Base-by-base conservation (phyloP, 2,888 invertebrate species). In the Pachliopta kotzebuea region DNA sequence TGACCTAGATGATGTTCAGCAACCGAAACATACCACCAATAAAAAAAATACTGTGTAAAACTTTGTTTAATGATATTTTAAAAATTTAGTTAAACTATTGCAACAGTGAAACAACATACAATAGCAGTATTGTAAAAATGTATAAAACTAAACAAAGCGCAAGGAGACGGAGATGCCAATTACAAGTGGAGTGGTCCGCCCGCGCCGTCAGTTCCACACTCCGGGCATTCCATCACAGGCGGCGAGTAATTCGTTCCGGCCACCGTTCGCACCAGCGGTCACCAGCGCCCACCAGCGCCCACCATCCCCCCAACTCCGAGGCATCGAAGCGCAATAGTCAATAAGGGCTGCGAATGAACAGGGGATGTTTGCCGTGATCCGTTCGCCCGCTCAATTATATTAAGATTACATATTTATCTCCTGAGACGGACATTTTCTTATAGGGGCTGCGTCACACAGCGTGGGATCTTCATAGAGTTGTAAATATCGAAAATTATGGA, bases 391-490 rank as follows among this genome's bases (percentile, higher is more conserved):
- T 74, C 89, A 88, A 89, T 90, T 89, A 88, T 87, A 83, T 86
- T 85, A 88, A 90, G 88, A 90, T 90, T 89, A 90, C 86, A 85
- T 88, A 88, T 90, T 88, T 89, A 88, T 90, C 88, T 87, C 84
- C 78, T 77, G 79, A 83, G 81, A 81, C 79, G 79, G 79, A 83
- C 79, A 81, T 83, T 85, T 87, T 83, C 86, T 86, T 84, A 82
- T 84, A 80, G 83, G 84, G 83, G 82, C 72, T 72, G 65, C 45
- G 66, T 57, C 70, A 69, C 53, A 20, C 17, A 61, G 65, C 4
- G n/a, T 8, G 6, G 8, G 17, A 60, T 56, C 49, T 56, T 2
- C 20, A 8, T 9, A 7, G 56, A 62, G 53, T 24, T 37, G 42
- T 9, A 17, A 11, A 42, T 18, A 57, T 14, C 37, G 45, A 24